These are phyloP conservation scores for Parapsyche elsis DNA, from an alignment of 1,140 invertebrate species.

Conservation along the genomic window DNA sequence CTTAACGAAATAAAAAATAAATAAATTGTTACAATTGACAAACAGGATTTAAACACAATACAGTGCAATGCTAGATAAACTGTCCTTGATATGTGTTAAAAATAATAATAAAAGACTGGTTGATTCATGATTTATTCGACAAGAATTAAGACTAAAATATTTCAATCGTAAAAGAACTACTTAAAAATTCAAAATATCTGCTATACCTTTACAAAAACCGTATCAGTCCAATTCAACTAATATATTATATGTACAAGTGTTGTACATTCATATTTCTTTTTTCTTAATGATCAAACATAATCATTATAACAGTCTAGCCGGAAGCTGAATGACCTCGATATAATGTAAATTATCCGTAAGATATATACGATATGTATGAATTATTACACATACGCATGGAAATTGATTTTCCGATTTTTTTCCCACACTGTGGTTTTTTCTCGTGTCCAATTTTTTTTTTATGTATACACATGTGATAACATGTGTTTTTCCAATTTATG, in stretches of 20 bases:
- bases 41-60: slow-evolving; percentile 3
- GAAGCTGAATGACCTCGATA: slow-evolving; percentile 37
- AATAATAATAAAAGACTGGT: background rate
- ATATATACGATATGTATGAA: background rate
- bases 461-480: too few relatives aligned
- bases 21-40: background rate
- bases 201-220: too few relatives aligned
- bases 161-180: background rate
- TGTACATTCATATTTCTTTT: background rate
- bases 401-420: background rate
- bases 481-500: background rate
- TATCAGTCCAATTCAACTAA: too few relatives aligned
- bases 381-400: background rate
- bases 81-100: background rate
- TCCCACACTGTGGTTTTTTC: background rate
- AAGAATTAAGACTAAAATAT: background rate
- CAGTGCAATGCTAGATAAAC: background rate
- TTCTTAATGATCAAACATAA: background rate
- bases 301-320: slow-evolving; percentile 37
- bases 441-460: too few relatives aligned
- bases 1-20: too few relatives aligned
- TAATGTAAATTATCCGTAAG: slow-evolving; percentile 11
- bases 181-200: too few relatives aligned
- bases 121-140: background rate
- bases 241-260: background rate